These are phyloP conservation scores for Conomelus anceps DNA, from an alignment of 2,888 invertebrate species.

Conservation along the genomic window DNA sequence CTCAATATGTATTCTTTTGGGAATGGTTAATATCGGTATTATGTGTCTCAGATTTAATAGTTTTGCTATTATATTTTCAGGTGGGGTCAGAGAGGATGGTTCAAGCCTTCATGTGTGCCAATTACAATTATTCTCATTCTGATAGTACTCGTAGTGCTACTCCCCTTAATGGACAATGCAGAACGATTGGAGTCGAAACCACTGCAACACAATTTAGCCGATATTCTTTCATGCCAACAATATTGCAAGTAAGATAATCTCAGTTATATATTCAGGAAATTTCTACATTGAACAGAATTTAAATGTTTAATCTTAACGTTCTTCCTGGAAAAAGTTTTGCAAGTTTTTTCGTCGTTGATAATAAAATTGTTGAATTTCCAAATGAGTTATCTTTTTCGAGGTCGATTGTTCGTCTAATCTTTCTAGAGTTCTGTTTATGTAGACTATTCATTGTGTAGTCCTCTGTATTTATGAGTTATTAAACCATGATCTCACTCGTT, in stretches of 20 bases:
- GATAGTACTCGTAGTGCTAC: conserved; percentile 69
- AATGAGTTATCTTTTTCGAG: too few relatives aligned
- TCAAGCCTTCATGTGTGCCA: conserved; percentile 76
- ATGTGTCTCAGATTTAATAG: background rate
- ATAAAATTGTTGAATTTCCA: too few relatives aligned
- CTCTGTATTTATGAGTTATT: too few relatives aligned
- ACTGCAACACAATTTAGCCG: conserved; percentile 30
- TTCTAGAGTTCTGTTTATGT: too few relatives aligned
- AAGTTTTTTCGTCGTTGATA: too few relatives aligned
- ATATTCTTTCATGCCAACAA: conserved; percentile 50
- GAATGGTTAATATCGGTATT: too few relatives aligned
- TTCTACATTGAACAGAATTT: too few relatives aligned
- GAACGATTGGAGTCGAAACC: conserved; percentile 38
- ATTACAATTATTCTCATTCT: conserved; percentile 71
- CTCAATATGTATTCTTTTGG: background rate
- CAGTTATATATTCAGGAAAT: background rate
- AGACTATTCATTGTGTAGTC: too few relatives aligned
- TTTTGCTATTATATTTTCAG: conserved; percentile 37
- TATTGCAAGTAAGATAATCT: conserved; percentile 55
- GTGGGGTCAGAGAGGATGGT: conserved; percentile 60
- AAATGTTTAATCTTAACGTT: too few relatives aligned
- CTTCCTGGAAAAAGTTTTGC: too few relatives aligned
- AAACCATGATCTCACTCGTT: too few relatives aligned
- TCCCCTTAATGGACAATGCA: conserved; percentile 66
- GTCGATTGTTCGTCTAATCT: too few relatives aligned